Percentiles rank a stretch among this genome's conserved stretches.
Evolutionary conservation across 2,888 invertebrate genomes (phyloP).

Genomic region (Pyrrhosoma nymphula): DNA sequence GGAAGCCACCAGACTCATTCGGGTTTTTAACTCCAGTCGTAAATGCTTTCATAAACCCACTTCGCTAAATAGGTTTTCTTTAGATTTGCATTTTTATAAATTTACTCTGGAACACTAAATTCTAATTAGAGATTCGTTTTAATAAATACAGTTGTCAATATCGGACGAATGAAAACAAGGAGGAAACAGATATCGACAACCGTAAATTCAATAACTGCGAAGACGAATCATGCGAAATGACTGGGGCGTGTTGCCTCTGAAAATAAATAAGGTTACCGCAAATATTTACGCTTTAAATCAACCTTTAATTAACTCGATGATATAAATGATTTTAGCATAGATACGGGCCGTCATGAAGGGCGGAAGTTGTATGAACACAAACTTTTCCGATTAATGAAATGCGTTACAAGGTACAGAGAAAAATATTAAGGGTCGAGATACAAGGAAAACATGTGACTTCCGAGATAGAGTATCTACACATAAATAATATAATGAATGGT

Average conservation of each 20-base stretch:
- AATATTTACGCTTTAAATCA: background rate
- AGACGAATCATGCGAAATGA: background rate
- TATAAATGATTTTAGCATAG: background rate
- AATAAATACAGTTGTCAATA: background rate
- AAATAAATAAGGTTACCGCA: background rate
- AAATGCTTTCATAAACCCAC: conserved; percentile 12
- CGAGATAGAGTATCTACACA: too few species aligned
- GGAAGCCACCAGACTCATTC: background rate
- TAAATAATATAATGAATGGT: too few species aligned
- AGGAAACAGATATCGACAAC: background rate
- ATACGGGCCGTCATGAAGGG: background rate
- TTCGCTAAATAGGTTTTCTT: background rate
- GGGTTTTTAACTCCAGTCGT: background rate
- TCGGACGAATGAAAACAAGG: background rate
- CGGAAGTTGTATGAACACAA: background rate
- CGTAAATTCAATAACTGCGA: background rate
- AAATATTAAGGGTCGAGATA: too few species aligned
- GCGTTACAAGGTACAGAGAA: background rate
- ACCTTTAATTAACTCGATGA: background rate
- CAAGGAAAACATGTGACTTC: too few species aligned
- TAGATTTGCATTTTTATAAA: conserved; percentile 1
- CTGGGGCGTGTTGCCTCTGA: background rate
- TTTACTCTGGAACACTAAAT: conserved; percentile 10
- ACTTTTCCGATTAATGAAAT: background rate
- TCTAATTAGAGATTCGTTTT: background rate